phyloP scores from a whole-genome alignment of 1,140 invertebrate genomes.

The Hyles euphorbiae region DNA sequence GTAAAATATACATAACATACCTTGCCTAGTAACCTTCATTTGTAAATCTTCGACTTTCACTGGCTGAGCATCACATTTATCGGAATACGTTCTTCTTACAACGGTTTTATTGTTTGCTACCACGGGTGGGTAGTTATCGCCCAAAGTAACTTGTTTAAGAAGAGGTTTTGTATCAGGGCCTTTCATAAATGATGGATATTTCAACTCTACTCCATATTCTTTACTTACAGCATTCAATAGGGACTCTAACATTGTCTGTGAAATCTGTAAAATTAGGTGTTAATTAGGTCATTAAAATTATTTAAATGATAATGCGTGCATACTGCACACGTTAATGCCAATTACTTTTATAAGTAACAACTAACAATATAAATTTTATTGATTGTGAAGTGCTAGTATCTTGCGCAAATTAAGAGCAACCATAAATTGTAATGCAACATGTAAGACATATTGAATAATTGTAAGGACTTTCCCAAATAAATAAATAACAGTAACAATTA shows the following conservation, averaged over 20 bases:
- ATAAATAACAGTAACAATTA: constrained; percentile 1
- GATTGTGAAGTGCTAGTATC: no score
- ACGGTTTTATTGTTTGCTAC: constrained; percentile 30
- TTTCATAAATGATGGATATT: constrained; percentile 78
- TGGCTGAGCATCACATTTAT: constrained; percentile 29
- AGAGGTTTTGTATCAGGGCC: constrained; percentile 31
- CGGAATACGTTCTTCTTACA: constrained; percentile 46
- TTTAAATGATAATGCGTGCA: no score
- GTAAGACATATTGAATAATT: no score
- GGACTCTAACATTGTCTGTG: constrained; percentile 79
- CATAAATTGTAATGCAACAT: no score
- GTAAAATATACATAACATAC: background rate
- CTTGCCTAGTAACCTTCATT: constrained; percentile 33
- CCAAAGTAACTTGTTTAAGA: constrained; percentile 15
- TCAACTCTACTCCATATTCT: constrained; percentile 80
- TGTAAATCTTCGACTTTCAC: constrained; percentile 33
- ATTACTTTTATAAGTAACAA: no score
- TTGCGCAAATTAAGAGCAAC: no score
- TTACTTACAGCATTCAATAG: constrained; percentile 77
- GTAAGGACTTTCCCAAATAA: no score
- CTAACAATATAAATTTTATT: no score
- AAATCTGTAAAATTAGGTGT: constrained; percentile 71
- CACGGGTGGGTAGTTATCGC: constrained; percentile 34
- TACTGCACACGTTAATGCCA: no score
- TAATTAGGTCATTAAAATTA: no score